Evolutionary conservation across 1,140 invertebrate genomes (phyloP), one percentile per base, ranked within the genome.

Genomic region (Rhizoglyphus robini): DNA sequence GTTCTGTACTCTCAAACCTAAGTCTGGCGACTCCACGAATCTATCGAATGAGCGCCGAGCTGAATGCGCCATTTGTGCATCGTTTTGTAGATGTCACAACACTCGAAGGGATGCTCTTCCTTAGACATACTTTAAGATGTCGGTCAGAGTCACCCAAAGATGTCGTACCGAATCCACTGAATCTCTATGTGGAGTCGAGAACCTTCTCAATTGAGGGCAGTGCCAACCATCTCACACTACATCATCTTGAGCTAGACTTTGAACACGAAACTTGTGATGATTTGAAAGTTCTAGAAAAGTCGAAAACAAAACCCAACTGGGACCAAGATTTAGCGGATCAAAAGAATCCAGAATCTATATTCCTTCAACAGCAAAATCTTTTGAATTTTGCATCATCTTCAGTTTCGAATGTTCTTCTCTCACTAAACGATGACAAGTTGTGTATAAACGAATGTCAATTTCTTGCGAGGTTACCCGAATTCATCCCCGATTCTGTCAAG

Each of bases 121-220:
- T 90, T n/a, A 81, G 83, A 65, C 82, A 83, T 68, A 76, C 77
- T 18, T 75, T 90, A n/a, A 80, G 82, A 69, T 91, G 88, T 75
- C 83, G 88, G 67, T 86, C 86, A 31, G 79, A 88, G 8, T 83
- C 85, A 60, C 89, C 66, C 3, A 38, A 41, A 1, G 62, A 69
- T 23, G 34, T 69, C 4, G 67, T 90, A 71, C 86, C 88, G 0
- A 85, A 87, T 69, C 79, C 90, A 20, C 88, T 90, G 74, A 88
- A 87, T 3, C 82, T 89, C 69, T 88, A 88, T 75, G 83, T 90
- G 64, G 88, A 91, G 72, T 89, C 87, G 18, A 86, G 84, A 29
- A 70, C 67, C 36, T 70, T 68, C 57, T 25, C 57, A 11, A 60
- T 69, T 0, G 68, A 68, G 36, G 66, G 66, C 13, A 63, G 87